Evolutionary conservation across 2,888 invertebrate genomes (phyloP).

Genomic region (Pelosia muscerda): DNA sequence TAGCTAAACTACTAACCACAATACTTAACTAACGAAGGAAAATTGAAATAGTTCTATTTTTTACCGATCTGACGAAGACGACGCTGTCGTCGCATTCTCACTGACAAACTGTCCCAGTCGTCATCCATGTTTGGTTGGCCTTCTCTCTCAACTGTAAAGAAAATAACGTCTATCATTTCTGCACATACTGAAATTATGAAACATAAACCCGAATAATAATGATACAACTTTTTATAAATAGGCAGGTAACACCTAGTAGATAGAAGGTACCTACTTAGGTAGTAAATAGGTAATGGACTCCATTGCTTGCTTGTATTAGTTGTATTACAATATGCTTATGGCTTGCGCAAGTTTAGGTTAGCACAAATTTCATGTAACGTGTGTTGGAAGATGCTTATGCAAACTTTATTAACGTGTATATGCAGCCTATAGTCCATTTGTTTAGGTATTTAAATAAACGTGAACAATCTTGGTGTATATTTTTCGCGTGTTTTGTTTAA

Average conservation of each 20-base stretch:
- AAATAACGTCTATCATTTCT: neutral
- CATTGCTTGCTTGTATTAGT: too few species aligned
- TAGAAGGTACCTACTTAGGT: neutral
- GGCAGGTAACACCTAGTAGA: neutral
- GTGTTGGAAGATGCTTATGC: too few species aligned
- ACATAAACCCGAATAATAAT: neutral
- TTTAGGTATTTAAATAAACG: too few species aligned
- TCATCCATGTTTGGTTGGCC: conserved; percentile 90
- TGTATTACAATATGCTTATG: too few species aligned
- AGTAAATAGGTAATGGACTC: too few species aligned
- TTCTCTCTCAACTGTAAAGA: conserved; percentile 78
- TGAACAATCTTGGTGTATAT: too few species aligned
- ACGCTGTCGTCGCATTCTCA: conserved; percentile 90
- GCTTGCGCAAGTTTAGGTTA: too few species aligned
- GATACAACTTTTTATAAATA: neutral
- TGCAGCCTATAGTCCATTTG: too few species aligned
- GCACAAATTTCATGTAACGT: too few species aligned
- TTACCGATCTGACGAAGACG: conserved; percentile 81
- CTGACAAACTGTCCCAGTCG: conserved; percentile 93
- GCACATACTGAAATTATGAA: too few species aligned
- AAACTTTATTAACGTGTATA: too few species aligned
- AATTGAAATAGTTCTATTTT: conserved; percentile 51
- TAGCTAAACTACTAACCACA: conserved; percentile 32
- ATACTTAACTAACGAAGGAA: conserved; percentile 6
- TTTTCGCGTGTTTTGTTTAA: too few species aligned